Percentiles rank a stretch among this genome's conserved stretches.
Evolutionary conservation across 2,797 vertebrate genomes (phyloP).

Genomic region (Acipenser ruthenus): DNA sequence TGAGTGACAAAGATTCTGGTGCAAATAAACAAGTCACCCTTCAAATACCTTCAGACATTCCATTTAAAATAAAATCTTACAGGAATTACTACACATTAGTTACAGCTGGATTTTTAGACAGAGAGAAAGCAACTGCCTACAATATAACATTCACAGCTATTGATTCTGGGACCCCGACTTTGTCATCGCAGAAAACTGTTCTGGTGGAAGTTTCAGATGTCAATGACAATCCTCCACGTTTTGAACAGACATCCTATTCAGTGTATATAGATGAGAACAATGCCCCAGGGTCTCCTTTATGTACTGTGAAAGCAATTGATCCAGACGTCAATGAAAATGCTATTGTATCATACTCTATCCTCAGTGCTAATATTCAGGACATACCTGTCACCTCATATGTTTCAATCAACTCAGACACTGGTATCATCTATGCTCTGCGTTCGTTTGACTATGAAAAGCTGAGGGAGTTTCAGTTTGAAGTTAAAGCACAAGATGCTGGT

Average conservation of each 20-base stretch:
- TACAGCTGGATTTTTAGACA: conserved; percentile 79
- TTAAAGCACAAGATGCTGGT: conserved; percentile 86
- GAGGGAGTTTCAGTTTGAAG: conserved; percentile 80
- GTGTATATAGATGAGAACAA: conserved; percentile 91
- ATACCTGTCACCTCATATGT: conserved; percentile 80
- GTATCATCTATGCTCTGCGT: conserved; percentile 76
- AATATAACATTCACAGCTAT: conserved; percentile 81
- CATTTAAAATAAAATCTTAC: conserved; percentile 85
- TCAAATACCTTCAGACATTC: conserved; percentile 70
- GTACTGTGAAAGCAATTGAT: conserved; percentile 77
- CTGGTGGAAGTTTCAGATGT: conserved; percentile 81
- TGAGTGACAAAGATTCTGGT: conserved; percentile 86
- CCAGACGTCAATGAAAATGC: conserved; percentile 79
- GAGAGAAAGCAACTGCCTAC: conserved; percentile 76
- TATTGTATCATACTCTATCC: conserved; percentile 79
- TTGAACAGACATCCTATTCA: conserved; percentile 77
- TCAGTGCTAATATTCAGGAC: conserved; percentile 82
- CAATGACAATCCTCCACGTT: conserved; percentile 86
- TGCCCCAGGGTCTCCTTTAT: conserved; percentile 66
- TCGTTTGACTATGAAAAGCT: conserved; percentile 91
- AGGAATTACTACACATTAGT: conserved; percentile 86
- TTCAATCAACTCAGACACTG: conserved; percentile 74
- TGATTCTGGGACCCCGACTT: conserved; percentile 74
- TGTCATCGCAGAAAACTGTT: conserved; percentile 82
- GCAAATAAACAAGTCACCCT: conserved; percentile 78